Conservation (phyloP, 2,797 vertebrate species). For the Notolabrus celidotus region DNA sequence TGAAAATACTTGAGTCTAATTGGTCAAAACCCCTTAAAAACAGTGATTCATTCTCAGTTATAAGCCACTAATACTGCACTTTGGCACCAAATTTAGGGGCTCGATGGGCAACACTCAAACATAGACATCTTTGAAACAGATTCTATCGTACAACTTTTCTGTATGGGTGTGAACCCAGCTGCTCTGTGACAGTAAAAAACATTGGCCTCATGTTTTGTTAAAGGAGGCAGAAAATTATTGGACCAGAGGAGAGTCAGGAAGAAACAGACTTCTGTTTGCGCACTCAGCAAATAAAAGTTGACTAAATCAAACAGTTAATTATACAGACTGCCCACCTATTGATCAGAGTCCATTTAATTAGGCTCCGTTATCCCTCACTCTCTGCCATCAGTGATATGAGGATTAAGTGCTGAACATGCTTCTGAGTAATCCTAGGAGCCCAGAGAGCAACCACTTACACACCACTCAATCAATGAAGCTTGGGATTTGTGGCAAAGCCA, state of each 20-base stretch:
- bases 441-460: constrained; percentile 75
- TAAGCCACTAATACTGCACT: too few relatives aligned
- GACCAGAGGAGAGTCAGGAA: constrained; percentile 1
- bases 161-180: not conserved
- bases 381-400: constrained; percentile 68
- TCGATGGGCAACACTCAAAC: too few relatives aligned
- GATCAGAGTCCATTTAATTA: constrained; percentile 84
- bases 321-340: constrained; percentile 71
- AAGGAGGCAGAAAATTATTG: constrained; percentile 3
- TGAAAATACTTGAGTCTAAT: too few relatives aligned
- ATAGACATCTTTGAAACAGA: not conserved
- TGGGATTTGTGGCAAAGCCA: constrained; percentile 78
- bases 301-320: constrained; percentile 63
- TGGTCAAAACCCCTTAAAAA: too few relatives aligned
- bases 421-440: constrained; percentile 76
- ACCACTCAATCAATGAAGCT: constrained; percentile 80
- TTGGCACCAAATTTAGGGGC: too few relatives aligned
- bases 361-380: constrained; percentile 68
- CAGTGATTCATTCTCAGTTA: too few relatives aligned
- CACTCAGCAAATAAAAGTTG: constrained; percentile 43
- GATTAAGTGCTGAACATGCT: constrained; percentile 82
- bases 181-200: not conserved
- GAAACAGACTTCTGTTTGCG: constrained; percentile 19
- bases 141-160: not conserved
- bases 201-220: not conserved